These are phyloP conservation scores for Gallinago paraguaiae DNA, from an alignment of 2,113 vertebrate species.

Conservation along the genomic window DNA sequence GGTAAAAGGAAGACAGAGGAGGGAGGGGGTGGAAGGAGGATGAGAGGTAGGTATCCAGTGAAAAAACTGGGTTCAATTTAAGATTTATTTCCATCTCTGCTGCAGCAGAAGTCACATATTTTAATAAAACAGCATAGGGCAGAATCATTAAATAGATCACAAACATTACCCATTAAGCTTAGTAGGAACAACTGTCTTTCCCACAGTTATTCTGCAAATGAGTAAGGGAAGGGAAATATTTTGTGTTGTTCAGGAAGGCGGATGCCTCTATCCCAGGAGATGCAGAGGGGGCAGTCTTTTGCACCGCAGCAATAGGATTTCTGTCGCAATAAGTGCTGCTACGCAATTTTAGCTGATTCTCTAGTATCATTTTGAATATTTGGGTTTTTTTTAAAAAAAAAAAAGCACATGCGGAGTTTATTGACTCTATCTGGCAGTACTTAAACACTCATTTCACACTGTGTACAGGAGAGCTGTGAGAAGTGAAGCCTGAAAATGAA, in stretches of 20 bases:
- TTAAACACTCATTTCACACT: background rate
- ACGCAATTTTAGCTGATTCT: background rate
- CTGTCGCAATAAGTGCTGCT: slow-evolving; percentile 34
- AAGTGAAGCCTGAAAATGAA: background rate
- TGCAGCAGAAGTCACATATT: background rate
- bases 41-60: background rate
- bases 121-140: slow-evolving; percentile 8
- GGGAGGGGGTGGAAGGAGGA: background rate
- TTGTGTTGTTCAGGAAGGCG: background rate
- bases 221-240: background rate
- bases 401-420: background rate
- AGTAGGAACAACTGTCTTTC: background rate
- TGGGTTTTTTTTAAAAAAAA: background rate
- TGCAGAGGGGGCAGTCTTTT: slow-evolving; percentile 13
- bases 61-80: background rate
- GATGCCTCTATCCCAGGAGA: background rate
- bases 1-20: slow-evolving; percentile 20
- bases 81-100: slow-evolving; percentile 32
- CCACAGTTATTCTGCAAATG: background rate
- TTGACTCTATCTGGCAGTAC: background rate
- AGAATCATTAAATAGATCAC: slow-evolving; percentile 9
- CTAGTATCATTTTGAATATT: background rate
- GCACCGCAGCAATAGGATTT: background rate
- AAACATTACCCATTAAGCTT: background rate
- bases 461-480: background rate